Conservation (phyloP, 2,797 vertebrate genomes). For the Cirrhinus mrigala region DNA sequence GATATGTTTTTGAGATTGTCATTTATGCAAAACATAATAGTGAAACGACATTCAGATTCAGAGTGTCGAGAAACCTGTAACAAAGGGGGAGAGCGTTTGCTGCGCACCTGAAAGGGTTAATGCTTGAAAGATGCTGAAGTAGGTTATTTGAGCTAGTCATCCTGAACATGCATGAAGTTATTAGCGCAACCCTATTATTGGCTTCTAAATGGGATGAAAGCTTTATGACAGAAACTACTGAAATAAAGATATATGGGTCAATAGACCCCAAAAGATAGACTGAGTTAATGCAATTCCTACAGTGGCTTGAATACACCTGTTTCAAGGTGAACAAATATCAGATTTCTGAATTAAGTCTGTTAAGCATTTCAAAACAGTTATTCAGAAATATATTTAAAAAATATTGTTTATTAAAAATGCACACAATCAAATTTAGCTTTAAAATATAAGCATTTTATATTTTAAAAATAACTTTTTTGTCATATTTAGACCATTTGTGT, state of each 20-base stretch:
- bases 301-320: not conserved
- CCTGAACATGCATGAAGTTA: conserved; percentile 29
- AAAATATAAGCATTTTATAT: not conserved
- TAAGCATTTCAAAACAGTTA: not conserved
- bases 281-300: not conserved
- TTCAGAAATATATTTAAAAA: no score
- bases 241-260: not conserved
- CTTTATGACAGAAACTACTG: not conserved
- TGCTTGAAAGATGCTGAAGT: conserved; percentile 37
- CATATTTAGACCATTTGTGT: not conserved
- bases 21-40: not conserved
- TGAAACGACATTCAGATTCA: not conserved
- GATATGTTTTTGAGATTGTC: not conserved
- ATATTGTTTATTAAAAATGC: not conserved
- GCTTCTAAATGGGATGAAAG: not conserved
- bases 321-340: not conserved
- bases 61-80: not conserved
- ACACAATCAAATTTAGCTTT: not conserved
- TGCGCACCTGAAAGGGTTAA: conserved; percentile 42
- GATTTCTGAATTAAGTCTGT: not conserved
- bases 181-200: not conserved
- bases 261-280: not conserved
- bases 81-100: conserved; percentile 17
- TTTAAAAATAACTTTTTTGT: not conserved
- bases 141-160: conserved; percentile 36